Base-by-base conservation (phyloP, 2,797 vertebrate genomes). In the Pseudomugil gertrudae region DNA sequence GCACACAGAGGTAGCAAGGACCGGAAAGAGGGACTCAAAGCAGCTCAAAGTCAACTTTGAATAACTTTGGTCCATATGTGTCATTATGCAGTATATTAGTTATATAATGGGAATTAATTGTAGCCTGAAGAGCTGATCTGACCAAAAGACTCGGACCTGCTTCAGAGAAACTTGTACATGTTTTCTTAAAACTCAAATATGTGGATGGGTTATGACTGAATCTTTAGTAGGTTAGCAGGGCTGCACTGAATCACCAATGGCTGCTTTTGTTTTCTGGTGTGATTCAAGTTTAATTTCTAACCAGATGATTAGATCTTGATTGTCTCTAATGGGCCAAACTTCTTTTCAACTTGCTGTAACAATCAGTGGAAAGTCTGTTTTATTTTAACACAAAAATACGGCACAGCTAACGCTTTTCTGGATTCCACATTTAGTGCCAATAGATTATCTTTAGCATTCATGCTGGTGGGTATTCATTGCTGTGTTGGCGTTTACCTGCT, bases 341-440 rank as follows among this genome's bases (percentile, higher is more conserved):
- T 50, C 27, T 1, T 24, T 40, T 48, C 56, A 54, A 24, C 10
- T 58, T 55, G 59, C 35, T 36, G 1, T 36, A 33, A 33, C 32
- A 33, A 5, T 40, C 36, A 17, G 36, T 43, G 17, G 8, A 43
- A 43, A 17, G n/a, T 17, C 69, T 69, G 57, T 38, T 55, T 63
- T n/a, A 15, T 45, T 60, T 36, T 29, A 64, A 27, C 57, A 57
- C 66, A 30, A 19, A 36, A 54, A 15, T n/a, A 24, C 21, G 48
- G 56, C 43, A 48, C 29, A 9, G 65, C 19, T 13, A 78, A 74
- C 63, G 45, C 10, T 27, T 82, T 80, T 69, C 35, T 21, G 69
- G 52, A 65, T 76, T 47, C 83, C 74, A 32, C 65, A 71, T 67
- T 77, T 83, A 69, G 85, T 93, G 92, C 92, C 92, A 92, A 90